Evolutionary conservation across 2,888 invertebrate genomes (phyloP), one percentile per base, ranked within the genome.

Genomic region (Abscondita cerata): DNA sequence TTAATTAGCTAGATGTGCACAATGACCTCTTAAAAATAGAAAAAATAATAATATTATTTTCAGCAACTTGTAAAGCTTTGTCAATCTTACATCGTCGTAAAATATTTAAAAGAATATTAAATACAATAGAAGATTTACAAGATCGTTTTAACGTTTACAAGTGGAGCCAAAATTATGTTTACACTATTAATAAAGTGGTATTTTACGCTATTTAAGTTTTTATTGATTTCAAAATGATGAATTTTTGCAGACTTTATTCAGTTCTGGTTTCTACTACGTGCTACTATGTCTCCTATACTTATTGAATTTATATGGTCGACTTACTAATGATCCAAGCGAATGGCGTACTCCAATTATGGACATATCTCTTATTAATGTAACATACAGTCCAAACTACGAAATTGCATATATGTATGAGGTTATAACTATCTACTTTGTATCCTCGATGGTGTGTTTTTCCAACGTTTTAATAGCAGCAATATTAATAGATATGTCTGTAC

Each of bases 361-460:
- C 12, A 19, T 48, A 4, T 13, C 33, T 6, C 13, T 48, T 33
- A 19, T 48, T 13, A 33, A 48, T 12, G 25, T 44, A 44, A 41
- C 33, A 1, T 16, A 34, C 15, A 55, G 47, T 25, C 55, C 55
- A 19, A 55, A 48, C 16, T 55, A 38, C 25, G 55, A 55, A 20
- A 46, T 55, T 9, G 38, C 11, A 16, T 47, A 25, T 13, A 6
- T 47, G 4, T 47, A 47, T 20, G 47, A 55, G 20, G 3, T 46
- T 2, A 11, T 34, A 2, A 34, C 34, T 20, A n/a, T 47, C 13
- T n/a, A 12, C n/a, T 15, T 47, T 9, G 40, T 20, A 8, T 20
- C 36, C 5, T 13, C 36, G 11, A 13, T 36, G 16, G 15, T 46
- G 11, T 34, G 15, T 8, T 19, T 15, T 1, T 8, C 38, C 5